Base-by-base conservation (phyloP, 2,888 invertebrate species). In the Empis livida region DNA sequence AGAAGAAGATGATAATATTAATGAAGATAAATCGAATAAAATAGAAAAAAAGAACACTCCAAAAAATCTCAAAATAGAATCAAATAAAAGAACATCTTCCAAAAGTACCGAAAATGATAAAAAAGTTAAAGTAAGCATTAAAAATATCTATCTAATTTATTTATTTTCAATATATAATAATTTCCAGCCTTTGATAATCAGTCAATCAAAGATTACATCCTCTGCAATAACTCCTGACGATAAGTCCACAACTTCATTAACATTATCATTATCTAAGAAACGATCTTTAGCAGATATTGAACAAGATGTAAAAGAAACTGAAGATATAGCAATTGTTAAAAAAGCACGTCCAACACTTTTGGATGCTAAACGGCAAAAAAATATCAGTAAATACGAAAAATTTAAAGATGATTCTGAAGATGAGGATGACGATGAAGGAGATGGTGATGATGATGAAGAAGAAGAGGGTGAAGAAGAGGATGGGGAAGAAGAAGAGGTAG, bases 351-450 rank as follows among this genome's bases (percentile, higher is more conserved):
- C 65, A 5, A 60, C 63, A 0, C 51, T 68, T 15, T 53, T 67
- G 11, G 64, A 65, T 49, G 59, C 59, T 1, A 66, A 64, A 44
- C 61, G 62, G 6, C 57, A 60, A 10, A 67, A 67, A 40, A 62
- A 63, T 32, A 56, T 58, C 11, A 64, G 60, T 45, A 63, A 61
- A 49, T 66, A 69, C 53, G 65, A 64, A 46, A 61, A 58, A 51
- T 58, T 56, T 3, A 62, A 50, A 15, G 48, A 62, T 35, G 35
- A 35, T 35, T 35, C 35, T 4, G 58, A 57, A 6, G 62, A 56
- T 10, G 57, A 55, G 2, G 57, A 54, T 2, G 63, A 62, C 8
- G 62, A 59, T 6, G 58, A 57, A 15, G 59, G 52, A 14, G 56
- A 54, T 5, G 60, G 52, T 1, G 55, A 58, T 4, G 57, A 64